These are phyloP conservation scores for Micronycteris hirsuta DNA, from an alignment of 2,113 vertebrate species.

Conservation along the genomic window DNA sequence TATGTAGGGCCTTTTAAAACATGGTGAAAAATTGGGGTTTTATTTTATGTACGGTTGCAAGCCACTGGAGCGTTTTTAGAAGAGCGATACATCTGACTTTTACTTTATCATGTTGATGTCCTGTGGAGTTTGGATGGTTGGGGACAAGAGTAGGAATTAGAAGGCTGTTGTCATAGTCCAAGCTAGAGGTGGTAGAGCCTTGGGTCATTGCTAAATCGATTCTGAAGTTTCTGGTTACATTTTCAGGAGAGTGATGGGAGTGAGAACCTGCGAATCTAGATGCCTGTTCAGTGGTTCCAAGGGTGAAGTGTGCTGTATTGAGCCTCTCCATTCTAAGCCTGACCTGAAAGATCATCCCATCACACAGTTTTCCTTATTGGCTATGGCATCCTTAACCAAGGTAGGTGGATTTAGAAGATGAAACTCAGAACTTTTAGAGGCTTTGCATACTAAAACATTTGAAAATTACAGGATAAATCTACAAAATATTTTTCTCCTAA, in stretches of 20 bases:
- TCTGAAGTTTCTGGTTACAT: background rate
- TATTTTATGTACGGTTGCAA: background rate
- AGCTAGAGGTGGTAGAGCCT: background rate
- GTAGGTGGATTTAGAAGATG: slow-evolving; percentile 75
- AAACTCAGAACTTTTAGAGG: background rate
- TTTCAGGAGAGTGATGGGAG: slow-evolving; percentile 95
- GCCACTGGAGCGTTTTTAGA: background rate
- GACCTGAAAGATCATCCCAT: slow-evolving; percentile 96
- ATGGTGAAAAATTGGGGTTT: background rate
- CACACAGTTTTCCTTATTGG: slow-evolving; percentile 93
- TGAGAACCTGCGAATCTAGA: slow-evolving; percentile 95
- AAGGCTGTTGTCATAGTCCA: background rate
- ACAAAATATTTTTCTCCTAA: slow-evolving; percentile 48
- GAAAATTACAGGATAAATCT: background rate
- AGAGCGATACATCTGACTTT: background rate
- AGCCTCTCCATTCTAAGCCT: slow-evolving; percentile 90
- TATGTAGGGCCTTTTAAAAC: background rate
- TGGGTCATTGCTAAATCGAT: background rate
- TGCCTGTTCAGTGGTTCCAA: slow-evolving; percentile 99
- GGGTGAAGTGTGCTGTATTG: slow-evolving; percentile 97
- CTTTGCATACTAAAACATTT: background rate
- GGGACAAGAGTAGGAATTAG: background rate
- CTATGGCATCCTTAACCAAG: slow-evolving; percentile 98
- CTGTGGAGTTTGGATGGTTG: background rate
- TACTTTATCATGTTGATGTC: background rate